Evolutionary conservation across 2,888 invertebrate species (phyloP).

Genomic region (Melinopterus prodromus): DNA sequence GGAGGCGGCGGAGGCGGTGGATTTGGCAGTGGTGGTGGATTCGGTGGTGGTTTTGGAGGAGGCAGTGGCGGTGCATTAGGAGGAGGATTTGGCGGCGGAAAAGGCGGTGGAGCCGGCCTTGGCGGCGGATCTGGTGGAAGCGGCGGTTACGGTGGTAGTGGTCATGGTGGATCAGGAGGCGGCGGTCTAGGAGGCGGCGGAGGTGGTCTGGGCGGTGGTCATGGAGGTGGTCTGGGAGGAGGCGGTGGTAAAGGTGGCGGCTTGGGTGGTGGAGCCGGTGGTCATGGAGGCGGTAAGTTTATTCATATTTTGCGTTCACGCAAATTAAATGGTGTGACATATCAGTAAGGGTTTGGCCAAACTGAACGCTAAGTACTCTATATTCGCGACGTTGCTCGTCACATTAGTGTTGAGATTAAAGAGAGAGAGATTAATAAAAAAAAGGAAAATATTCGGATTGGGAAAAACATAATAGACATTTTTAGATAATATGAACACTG

Average conservation of each 20-base stretch:
- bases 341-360: too few relatives aligned
- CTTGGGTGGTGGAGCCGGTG: background rate
- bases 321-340: too few relatives aligned
- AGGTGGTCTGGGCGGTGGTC: background rate
- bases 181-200: constrained; percentile 5
- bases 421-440: too few relatives aligned
- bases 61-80: constrained; percentile 7
- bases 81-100: constrained; percentile 11
- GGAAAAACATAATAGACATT: too few relatives aligned
- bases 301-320: too few relatives aligned
- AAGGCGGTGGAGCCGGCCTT: background rate
- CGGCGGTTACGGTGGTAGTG: background rate
- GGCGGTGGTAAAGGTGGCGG: background rate
- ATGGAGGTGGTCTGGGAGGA: background rate
- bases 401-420: too few relatives aligned
- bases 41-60: background rate
- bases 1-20: constrained; percentile 38
- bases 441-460: too few relatives aligned
- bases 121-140: background rate
- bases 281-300: background rate
- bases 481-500: too few relatives aligned
- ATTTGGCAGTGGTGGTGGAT: background rate
- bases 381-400: too few relatives aligned
- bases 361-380: too few relatives aligned
- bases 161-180: background rate